Conservation (phyloP, 2,113 vertebrate genomes). For the Mesembrinibis cayennensis region DNA sequence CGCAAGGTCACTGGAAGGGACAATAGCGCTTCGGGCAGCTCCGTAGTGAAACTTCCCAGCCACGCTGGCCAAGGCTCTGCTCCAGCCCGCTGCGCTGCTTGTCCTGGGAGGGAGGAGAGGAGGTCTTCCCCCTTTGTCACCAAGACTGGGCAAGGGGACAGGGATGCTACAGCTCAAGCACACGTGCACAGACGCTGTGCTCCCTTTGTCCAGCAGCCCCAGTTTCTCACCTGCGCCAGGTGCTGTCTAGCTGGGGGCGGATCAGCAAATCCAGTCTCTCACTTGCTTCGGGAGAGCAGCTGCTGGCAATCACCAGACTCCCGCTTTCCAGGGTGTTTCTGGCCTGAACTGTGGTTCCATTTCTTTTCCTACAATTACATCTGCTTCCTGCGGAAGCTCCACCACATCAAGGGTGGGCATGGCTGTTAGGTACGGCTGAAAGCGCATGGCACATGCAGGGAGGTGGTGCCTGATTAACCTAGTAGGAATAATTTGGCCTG, state of each 20-base stretch:
- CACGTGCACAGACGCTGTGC: fast-evolving
- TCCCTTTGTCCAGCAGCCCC: not conserved
- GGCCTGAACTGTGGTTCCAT: fast-evolving
- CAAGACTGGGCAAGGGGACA: not conserved
- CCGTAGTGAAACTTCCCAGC: not conserved
- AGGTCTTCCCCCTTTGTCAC: not conserved
- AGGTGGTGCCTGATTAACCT: not conserved
- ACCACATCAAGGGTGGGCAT: fast-evolving
- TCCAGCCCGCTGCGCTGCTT: not conserved
- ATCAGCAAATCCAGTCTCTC: not conserved
- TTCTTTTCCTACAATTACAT: too few relatives aligned
- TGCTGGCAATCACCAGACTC: not conserved
- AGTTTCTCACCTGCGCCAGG: not conserved
- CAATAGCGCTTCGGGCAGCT: slow-evolving; percentile 38
- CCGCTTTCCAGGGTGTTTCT: not conserved
- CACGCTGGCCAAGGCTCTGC: not conserved
- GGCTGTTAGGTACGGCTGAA: not conserved
- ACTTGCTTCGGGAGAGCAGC: not conserved
- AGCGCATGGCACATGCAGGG: fast-evolving
- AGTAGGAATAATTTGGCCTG: not conserved
- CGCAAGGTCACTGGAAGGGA: slow-evolving; percentile 60
- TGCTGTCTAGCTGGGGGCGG: not conserved
- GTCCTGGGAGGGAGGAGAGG: not conserved
- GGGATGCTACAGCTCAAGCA: not conserved
- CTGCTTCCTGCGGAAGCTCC: not conserved